These are phyloP conservation scores for Lepus townsendii DNA, from an alignment of 2,797 vertebrate species.

Conservation along the genomic window DNA sequence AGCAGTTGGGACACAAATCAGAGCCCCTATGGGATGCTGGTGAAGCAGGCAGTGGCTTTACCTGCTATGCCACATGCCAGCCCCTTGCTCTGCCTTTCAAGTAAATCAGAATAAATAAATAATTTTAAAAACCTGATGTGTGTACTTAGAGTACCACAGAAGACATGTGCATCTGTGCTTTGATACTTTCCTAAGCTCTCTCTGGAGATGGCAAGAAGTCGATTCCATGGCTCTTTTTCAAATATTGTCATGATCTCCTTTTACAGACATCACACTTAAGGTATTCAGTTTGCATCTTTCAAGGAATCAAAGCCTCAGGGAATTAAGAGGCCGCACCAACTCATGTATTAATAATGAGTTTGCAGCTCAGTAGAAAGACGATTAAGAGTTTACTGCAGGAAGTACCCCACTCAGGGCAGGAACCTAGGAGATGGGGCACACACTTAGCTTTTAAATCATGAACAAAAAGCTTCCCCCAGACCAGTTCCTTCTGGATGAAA, in stretches of 20 bases:
- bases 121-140: background rate
- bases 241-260: constrained; percentile 40
- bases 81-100: too few relatives aligned
- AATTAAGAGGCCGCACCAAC: constrained; percentile 65
- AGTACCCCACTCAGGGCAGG: background rate
- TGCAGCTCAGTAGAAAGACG: constrained; percentile 52
- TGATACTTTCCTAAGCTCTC: constrained; percentile 6
- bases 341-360: constrained; percentile 72
- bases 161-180: constrained; percentile 63
- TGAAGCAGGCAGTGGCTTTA: too few relatives aligned
- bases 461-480: constrained; percentile 15
- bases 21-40: too few relatives aligned
- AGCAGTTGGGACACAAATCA: too few relatives aligned
- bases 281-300: constrained; percentile 67
- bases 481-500: background rate
- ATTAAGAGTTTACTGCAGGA: constrained; percentile 73
- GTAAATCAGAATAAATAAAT: too few relatives aligned
- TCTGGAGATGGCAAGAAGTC: constrained; percentile 42
- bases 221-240: constrained; percentile 67
- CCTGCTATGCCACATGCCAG: too few relatives aligned
- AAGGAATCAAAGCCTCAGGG: constrained; percentile 47
- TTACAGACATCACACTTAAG: constrained; percentile 55
- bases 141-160: background rate
- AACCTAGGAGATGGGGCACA: constrained; percentile 12
- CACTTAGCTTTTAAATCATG: background rate